Conservation (phyloP, 1,140 invertebrate genomes). For the Zaprionus vittiger region DNA sequence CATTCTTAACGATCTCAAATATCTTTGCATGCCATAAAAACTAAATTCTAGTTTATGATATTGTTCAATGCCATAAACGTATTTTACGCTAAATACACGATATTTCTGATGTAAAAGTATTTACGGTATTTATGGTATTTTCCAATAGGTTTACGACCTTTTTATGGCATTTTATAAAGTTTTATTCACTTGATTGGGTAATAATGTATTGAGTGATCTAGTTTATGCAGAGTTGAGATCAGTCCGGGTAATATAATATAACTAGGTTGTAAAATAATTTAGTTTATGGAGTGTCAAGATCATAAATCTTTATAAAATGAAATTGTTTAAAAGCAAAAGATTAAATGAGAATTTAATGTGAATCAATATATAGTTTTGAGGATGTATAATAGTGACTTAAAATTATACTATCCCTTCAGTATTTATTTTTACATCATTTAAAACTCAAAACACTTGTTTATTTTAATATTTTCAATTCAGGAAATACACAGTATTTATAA, state of each 20-base stretch:
- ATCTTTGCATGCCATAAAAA: constrained; percentile 22
- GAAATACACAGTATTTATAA: too few species aligned
- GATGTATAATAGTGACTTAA: too few species aligned
- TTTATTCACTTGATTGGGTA: neutral
- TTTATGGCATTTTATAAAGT: neutral
- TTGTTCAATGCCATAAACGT: neutral
- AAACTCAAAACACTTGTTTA: too few species aligned
- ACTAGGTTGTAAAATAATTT: neutral
- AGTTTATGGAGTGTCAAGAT: constrained; percentile 11
- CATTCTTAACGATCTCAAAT: constrained; percentile 4
- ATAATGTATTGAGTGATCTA: neutral
- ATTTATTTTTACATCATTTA: too few species aligned
- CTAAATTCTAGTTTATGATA: constrained; percentile 31
- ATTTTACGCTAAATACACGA: neutral
- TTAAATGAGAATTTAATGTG: neutral
- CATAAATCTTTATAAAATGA: neutral
- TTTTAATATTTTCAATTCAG: too few species aligned
- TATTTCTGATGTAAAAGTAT: neutral
- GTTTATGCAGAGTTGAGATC: neutral
- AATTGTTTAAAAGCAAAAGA: neutral
- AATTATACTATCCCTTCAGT: fast-evolving
- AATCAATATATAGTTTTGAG: too few species aligned
- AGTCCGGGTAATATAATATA: neutral
- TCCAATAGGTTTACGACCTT: neutral
- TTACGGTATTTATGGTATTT: neutral